Percentiles rank a stretch among this genome's conserved stretches.
phyloP scores from a whole-genome alignment of 2,797 vertebrate genomes.

The Setipinna tenuifilis region DNA sequence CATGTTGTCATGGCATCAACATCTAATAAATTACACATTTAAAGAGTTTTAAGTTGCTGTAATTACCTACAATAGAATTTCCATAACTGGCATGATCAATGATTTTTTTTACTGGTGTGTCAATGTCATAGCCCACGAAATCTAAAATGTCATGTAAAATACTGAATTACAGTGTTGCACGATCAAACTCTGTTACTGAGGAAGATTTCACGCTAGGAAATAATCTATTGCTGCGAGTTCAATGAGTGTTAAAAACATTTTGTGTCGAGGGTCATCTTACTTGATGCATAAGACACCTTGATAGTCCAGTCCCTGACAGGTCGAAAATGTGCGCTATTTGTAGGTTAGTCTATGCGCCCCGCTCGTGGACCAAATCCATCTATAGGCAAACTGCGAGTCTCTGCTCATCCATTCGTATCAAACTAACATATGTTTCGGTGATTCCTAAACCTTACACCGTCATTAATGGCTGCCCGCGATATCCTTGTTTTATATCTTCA shows the following conservation, averaged over 20 bases:
- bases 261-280: conserved; percentile 59
- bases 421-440: neutral
- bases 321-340: conserved; percentile 49
- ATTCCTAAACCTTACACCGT: neutral
- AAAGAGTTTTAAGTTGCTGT: conserved; percentile 43
- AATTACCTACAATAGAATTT: conserved; percentile 32
- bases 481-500: conserved; percentile 8
- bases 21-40: conserved; percentile 51
- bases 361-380: conserved; percentile 6
- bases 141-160: neutral
- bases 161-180: neutral
- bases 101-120: neutral
- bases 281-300: conserved; percentile 33
- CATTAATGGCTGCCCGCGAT: neutral
- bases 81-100: neutral
- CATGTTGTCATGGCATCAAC: conserved; percentile 82
- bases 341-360: conserved; percentile 46
- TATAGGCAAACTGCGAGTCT: neutral
- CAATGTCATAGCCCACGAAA: neutral
- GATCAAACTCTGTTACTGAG: neutral
- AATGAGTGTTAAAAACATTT: neutral
- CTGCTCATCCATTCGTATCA: neutral
- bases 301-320: conserved; percentile 39
- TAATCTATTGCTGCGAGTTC: conserved; percentile 4
- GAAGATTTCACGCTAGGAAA: neutral